A percentile compares a stretch with the other conserved stretches of the same genome.
These are phyloP conservation scores for Zosterops japonicus DNA, from an alignment of 2,113 vertebrate species.

Conservation along the genomic window DNA sequence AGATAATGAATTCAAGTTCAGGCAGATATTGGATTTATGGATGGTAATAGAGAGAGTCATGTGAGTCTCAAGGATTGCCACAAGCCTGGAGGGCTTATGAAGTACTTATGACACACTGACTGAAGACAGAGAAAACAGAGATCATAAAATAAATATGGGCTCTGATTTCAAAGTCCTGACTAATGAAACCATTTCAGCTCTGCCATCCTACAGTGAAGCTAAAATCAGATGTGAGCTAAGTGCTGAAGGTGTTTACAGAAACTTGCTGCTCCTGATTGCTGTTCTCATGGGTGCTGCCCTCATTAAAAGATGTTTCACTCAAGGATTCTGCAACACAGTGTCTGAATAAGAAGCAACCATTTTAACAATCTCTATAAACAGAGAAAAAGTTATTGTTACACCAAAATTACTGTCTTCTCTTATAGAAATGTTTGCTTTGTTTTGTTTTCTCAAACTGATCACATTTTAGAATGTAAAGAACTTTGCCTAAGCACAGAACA, in stretches of 20 bases:
- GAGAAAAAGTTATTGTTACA: background rate
- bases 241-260: constrained; percentile 23
- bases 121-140: background rate
- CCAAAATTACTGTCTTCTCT: background rate
- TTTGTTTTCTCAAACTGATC: background rate
- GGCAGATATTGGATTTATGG: background rate
- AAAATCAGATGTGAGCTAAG: constrained; percentile 1
- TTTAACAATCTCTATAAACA: background rate
- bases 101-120: background rate
- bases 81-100: background rate
- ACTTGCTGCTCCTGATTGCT: background rate
- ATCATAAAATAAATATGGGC: constrained; percentile 24
- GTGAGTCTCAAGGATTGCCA: background rate
- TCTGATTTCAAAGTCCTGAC: background rate
- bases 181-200: constrained; percentile 3
- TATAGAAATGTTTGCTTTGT: background rate
- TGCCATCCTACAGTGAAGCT: background rate
- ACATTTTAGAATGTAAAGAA: background rate
- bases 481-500: background rate
- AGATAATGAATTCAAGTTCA: background rate
- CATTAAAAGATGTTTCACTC: background rate
- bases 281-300: background rate
- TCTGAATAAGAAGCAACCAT: background rate
- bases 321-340: background rate
- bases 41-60: background rate